Conservation (phyloP, 2,113 vertebrate species). For the Clarias batrachus region DNA sequence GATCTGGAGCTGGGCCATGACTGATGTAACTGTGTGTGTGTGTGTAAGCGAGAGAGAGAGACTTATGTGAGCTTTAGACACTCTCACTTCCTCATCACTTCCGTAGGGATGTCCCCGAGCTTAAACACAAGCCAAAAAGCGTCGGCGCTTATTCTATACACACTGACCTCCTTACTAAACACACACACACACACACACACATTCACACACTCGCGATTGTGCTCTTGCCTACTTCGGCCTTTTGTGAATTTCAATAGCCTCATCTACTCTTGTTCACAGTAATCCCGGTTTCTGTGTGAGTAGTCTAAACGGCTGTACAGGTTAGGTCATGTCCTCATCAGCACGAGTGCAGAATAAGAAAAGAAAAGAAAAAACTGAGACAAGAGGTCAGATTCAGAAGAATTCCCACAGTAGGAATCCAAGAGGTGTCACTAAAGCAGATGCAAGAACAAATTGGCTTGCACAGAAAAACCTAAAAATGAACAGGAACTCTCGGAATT, state of each 20-base stretch:
- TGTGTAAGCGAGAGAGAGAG: constrained; percentile 17
- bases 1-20: constrained; percentile 32
- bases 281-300: constrained; percentile 21
- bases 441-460: too few species aligned
- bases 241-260: constrained; percentile 33
- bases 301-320: background rate
- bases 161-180: constrained; percentile 14
- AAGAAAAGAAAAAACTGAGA: background rate
- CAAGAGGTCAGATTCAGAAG: background rate
- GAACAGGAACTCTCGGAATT: too few species aligned
- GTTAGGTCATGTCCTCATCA: constrained; percentile 31
- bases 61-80: constrained; percentile 33
- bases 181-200: background rate
- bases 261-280: constrained; percentile 8
- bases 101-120: constrained; percentile 44
- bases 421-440: background rate
- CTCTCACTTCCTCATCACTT: constrained; percentile 49
- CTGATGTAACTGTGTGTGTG: constrained; percentile 45
- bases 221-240: background rate
- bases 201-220: constrained; percentile 13
- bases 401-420: background rate
- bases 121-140: constrained; percentile 32
- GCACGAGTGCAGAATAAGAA: background rate
- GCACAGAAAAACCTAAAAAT: too few species aligned
- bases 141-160: constrained; percentile 11